Conservation (phyloP, 2,797 vertebrate genomes). For the Semotilus atromaculatus region DNA sequence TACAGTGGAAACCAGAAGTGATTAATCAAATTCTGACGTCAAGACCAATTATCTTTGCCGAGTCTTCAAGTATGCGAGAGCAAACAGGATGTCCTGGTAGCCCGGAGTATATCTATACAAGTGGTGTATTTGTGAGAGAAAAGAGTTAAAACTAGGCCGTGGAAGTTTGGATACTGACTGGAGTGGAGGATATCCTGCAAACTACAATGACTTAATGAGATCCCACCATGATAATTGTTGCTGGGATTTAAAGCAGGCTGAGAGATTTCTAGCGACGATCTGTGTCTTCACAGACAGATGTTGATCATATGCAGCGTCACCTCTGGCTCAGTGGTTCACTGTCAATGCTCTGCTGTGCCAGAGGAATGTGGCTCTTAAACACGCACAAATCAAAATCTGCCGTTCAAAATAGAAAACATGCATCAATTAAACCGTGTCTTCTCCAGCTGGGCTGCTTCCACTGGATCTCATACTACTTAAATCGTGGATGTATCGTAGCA, state of each 20-base stretch:
- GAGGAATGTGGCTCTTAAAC: constrained; percentile 35
- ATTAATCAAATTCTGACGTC: constrained; percentile 49
- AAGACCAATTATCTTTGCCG: constrained; percentile 46
- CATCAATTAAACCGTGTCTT: not conserved
- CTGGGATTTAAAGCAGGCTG: not conserved
- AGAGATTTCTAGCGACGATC: constrained; percentile 9
- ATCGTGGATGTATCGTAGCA: not conserved
- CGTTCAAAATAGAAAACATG: constrained; percentile 40
- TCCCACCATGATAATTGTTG: constrained; percentile 33
- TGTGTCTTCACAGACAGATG: constrained; percentile 57
- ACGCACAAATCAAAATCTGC: constrained; percentile 29
- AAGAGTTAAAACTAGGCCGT: constrained; percentile 48
- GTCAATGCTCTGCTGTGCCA: constrained; percentile 6
- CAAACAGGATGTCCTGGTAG: constrained; percentile 76
- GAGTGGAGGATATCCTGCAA: constrained; percentile 69
- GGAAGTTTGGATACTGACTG: constrained; percentile 50
- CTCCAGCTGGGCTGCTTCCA: constrained; percentile 20
- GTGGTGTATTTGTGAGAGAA: constrained; percentile 59
- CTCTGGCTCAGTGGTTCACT: constrained; percentile 22
- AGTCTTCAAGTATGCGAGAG: constrained; percentile 66
- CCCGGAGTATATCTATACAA: constrained; percentile 36
- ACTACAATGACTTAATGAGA: constrained; percentile 52
- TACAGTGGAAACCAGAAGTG: constrained; percentile 52
- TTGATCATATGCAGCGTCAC: constrained; percentile 32
- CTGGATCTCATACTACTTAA: not conserved